Conservation (phyloP, 2,888 invertebrate genomes). For the Ischnus inquisitorius region DNA sequence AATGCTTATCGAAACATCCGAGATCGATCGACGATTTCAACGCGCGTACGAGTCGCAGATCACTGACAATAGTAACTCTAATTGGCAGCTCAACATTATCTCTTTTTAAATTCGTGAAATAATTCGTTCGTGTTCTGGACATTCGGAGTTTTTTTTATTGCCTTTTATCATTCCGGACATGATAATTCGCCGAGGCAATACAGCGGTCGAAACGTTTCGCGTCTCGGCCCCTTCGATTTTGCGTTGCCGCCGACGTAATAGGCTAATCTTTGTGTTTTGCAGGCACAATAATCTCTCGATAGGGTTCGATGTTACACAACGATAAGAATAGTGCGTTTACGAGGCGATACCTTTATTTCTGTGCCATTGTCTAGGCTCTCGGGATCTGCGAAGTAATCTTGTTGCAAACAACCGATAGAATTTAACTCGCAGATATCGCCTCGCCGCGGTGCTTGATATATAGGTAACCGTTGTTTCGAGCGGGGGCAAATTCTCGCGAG, state of each 20-base stretch:
- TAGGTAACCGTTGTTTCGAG: conserved; percentile 6
- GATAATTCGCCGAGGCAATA: background rate
- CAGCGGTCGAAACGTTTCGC: too few species aligned
- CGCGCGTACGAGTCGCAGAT: background rate
- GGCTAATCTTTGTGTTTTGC: too few species aligned
- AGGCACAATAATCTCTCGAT: background rate
- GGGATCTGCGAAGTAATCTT: conserved; percentile 9
- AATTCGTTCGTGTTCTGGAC: background rate
- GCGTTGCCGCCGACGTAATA: too few species aligned
- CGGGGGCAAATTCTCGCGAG: background rate
- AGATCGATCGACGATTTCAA: background rate
- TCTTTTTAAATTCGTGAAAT: background rate
- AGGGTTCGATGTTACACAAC: background rate
- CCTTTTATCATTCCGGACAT: background rate
- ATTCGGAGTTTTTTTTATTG: background rate
- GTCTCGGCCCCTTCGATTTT: too few species aligned
- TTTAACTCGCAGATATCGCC: background rate
- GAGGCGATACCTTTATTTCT: background rate
- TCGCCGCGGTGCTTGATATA: background rate
- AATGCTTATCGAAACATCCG: background rate
- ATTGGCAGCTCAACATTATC: background rate
- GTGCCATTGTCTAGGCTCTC: background rate
- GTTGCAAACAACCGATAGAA: background rate
- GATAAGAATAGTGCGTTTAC: background rate
- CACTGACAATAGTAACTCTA: background rate